Conservation (phyloP, 2,888 invertebrate species). For the Callimorpha dominula region DNA sequence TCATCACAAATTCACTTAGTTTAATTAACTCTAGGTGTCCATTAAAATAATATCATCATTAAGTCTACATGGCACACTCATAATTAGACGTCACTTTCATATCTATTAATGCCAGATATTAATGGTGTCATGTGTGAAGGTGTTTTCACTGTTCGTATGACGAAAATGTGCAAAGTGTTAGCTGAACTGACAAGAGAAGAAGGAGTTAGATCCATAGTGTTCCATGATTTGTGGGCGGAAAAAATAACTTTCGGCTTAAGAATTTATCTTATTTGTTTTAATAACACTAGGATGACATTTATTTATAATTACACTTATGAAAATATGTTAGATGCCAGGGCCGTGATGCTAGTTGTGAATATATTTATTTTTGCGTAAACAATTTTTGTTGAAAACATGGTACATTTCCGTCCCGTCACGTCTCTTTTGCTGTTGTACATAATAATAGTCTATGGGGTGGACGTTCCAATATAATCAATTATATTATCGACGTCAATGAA, state of each 20-base stretch:
- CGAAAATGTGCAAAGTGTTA: not conserved
- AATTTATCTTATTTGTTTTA: constrained; percentile 13
- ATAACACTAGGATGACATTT: constrained; percentile 17
- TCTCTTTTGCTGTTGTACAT: not conserved
- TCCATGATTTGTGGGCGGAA: constrained; percentile 11
- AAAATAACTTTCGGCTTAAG: constrained; percentile 1
- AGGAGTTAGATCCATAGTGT: not conserved
- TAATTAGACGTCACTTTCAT: constrained; percentile 42
- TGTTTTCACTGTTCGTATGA: not conserved
- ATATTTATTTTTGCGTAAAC: constrained; percentile 15
- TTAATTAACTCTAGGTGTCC: constrained; percentile 30
- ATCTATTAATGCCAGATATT: constrained; percentile 34
- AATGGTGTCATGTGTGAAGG: constrained; percentile 2
- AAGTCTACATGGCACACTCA: constrained; percentile 37
- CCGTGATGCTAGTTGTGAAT: constrained; percentile 9
- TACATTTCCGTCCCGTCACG: not conserved
- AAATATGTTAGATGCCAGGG: constrained; percentile 16
- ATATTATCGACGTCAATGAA: not conserved
- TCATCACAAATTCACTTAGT: constrained; percentile 26
- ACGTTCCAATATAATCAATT: not conserved
- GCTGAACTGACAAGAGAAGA: not conserved
- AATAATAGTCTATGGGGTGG: not conserved
- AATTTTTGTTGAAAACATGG: constrained; percentile 1
- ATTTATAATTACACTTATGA: constrained; percentile 21
- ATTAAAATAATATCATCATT: constrained; percentile 51